Percentiles rank a stretch among this genome's conserved stretches.
Evolutionary conservation across 1,140 invertebrate species (phyloP).

Genomic region (Drosophila asahinai): DNA sequence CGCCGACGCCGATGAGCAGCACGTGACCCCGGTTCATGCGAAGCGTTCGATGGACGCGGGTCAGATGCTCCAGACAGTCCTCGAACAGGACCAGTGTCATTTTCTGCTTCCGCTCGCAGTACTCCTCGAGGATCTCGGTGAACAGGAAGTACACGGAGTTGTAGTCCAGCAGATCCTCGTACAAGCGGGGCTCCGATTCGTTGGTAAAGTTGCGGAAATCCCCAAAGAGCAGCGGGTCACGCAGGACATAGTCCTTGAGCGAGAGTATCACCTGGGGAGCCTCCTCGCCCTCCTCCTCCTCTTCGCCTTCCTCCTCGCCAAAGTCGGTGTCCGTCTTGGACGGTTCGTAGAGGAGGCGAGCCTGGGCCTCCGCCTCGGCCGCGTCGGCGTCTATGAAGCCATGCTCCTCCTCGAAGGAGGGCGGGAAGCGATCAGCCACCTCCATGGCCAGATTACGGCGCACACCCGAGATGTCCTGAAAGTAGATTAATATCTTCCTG

Average conservation of each 20-base stretch:
- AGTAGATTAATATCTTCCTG: background rate
- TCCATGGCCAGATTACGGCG: slow-evolving; percentile 85
- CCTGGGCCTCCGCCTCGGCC: slow-evolving; percentile 64
- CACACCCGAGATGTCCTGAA: slow-evolving; percentile 68
- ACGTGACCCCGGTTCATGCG: slow-evolving; percentile 94
- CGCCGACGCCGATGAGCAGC: slow-evolving; percentile 93
- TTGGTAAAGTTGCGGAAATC: slow-evolving; percentile 94
- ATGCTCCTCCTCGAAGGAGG: slow-evolving; percentile 66
- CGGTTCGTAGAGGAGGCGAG: slow-evolving; percentile 52
- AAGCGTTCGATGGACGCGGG: slow-evolving; percentile 92
- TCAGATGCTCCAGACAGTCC: slow-evolving; percentile 95
- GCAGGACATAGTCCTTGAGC: slow-evolving; percentile 86
- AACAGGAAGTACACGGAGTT: slow-evolving; percentile 93
- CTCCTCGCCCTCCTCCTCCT: slow-evolving; percentile 55
- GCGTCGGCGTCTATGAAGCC: slow-evolving; percentile 70
- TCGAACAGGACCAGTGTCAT: slow-evolving; percentile 95
- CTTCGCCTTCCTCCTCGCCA: slow-evolving; percentile 60
- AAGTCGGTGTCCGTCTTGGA: slow-evolving; percentile 26
- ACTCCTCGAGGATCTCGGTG: slow-evolving; percentile 95
- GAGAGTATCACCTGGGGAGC: slow-evolving; percentile 47
- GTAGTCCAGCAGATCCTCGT: slow-evolving; percentile 96
- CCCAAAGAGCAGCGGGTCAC: slow-evolving; percentile 94
- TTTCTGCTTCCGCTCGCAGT: slow-evolving; percentile 90
- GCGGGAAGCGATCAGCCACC: slow-evolving; percentile 86
- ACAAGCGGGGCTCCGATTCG: slow-evolving; percentile 91